Base-by-base conservation (phyloP, 64 coral and sea anemone species). In the Stylophora pistillata region DNA sequence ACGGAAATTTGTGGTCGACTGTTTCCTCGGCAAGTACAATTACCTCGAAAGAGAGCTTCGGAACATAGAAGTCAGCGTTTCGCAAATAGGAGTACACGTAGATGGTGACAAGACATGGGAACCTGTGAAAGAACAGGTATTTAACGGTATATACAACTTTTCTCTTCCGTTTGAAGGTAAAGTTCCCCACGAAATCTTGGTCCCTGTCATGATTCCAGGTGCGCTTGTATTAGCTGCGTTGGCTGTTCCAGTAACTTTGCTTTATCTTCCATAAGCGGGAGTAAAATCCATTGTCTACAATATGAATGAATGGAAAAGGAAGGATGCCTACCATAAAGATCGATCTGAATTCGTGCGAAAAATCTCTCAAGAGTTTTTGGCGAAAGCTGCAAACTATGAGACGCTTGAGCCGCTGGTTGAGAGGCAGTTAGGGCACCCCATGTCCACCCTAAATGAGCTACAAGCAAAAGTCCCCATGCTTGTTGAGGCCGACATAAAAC, bases 401-500 rank as follows among this genome's bases (percentile, higher is more conserved):
- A 33, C 15, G 4, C 88, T 90, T 20, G 11, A 9, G 5, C 23
- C 61, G 9, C 65, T 73, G 53, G 63, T 56, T 17, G 21, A 71
- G 82, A 53, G 18, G 5, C 88, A 90, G 34, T 15, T 90, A 20
- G 68, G 1, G 30, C 75, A 81, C 16, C 77, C 76, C 56, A 16
- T 71, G 16, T 16, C 20, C 0, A 73, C 63, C 23, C 88, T 90
- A 0, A 13, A 23, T 14, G 58, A 82, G 14, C 47, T 90, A 21
- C 15, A 90, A 73, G 18, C 76, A 18, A 30, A 41, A 47, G 73
- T 90, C 15, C 77, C 77, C 69, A 68, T 70, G 28, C 13, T 90
- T 61, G 73, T 90, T 90, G 63, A 69, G 62, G 76, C 77, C 32
- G 77, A 89, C 55, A 70, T 26, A 12, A 20, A 81, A 89, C 88